phyloP scores from a whole-genome alignment of 2,113 vertebrate genomes.

The Podarcis muralis region DNA sequence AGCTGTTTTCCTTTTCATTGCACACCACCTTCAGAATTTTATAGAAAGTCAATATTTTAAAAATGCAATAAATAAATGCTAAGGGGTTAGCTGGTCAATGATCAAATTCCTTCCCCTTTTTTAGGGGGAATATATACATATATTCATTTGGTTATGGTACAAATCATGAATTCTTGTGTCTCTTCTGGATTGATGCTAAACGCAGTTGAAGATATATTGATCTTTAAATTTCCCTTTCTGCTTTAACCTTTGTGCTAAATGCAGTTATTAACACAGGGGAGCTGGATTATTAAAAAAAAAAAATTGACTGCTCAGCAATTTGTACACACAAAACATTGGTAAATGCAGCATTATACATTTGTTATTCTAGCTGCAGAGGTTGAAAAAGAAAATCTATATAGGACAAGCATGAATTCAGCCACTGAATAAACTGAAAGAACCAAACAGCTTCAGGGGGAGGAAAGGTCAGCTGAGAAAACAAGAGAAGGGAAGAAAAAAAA shows the following conservation, averaged over 20 bases:
- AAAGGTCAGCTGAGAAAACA: slow-evolving; percentile 22
- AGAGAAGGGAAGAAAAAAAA: slow-evolving; percentile 1
- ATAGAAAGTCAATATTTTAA: not conserved
- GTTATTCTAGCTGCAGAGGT: not conserved
- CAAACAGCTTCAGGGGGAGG: not conserved
- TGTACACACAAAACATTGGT: not conserved
- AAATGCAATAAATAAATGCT: not conserved
- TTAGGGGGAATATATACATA: not conserved
- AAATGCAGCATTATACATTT: not conserved
- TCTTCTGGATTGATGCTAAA: slow-evolving; percentile 13
- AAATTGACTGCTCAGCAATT: not conserved
- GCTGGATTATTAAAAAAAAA: not conserved
- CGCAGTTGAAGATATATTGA: slow-evolving; percentile 17
- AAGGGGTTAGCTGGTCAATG: not conserved
- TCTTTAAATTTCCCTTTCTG: not conserved
- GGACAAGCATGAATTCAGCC: not conserved
- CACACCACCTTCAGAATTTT: not conserved
- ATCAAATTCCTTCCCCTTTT: slow-evolving; percentile 7
- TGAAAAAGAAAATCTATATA: not conserved
- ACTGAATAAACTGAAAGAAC: slow-evolving; percentile 7
- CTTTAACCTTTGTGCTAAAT: not conserved
- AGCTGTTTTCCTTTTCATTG: not conserved
- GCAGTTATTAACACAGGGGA: slow-evolving; percentile 7
- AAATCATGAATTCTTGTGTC: not conserved
- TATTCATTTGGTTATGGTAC: not conserved